Conservation (phyloP, 2,797 vertebrate genomes). For the Melanotaenia nigrans region DNA sequence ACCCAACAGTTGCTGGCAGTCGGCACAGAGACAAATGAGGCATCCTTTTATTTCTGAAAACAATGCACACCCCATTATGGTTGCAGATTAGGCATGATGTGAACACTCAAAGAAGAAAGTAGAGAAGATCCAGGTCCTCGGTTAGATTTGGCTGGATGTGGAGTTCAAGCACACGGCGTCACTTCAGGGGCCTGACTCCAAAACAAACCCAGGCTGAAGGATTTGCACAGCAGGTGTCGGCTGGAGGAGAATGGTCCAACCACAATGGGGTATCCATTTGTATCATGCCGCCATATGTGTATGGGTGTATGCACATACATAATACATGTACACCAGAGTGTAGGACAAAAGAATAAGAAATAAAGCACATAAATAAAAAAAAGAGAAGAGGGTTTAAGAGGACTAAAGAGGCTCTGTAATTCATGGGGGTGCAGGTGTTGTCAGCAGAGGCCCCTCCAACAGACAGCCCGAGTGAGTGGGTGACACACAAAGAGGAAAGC, state of each 20-base stretch:
- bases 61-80: constrained; percentile 16
- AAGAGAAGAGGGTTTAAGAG: constrained; percentile 21
- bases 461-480: constrained; percentile 27
- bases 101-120: constrained; percentile 21
- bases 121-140: constrained; percentile 30
- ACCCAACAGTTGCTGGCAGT: not conserved
- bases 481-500: constrained; percentile 53
- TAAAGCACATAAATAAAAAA: constrained; percentile 44
- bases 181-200: constrained; percentile 43
- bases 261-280: constrained; percentile 37
- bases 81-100: constrained; percentile 15
- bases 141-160: constrained; percentile 17
- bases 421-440: constrained; percentile 63
- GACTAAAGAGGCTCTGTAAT: constrained; percentile 55
- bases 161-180: constrained; percentile 34
- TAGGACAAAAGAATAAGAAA: constrained; percentile 58
- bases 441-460: constrained; percentile 60
- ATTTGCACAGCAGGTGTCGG: constrained; percentile 60
- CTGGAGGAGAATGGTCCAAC: constrained; percentile 22
- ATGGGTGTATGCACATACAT: constrained; percentile 53
- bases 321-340: constrained; percentile 48
- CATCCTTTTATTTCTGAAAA: constrained; percentile 1
- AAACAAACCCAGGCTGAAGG: constrained; percentile 49
- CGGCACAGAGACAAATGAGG: not conserved
- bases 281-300: constrained; percentile 27